These are phyloP conservation scores for Athetis lepigone DNA, from an alignment of 2,888 invertebrate genomes.

Conservation along the genomic window DNA sequence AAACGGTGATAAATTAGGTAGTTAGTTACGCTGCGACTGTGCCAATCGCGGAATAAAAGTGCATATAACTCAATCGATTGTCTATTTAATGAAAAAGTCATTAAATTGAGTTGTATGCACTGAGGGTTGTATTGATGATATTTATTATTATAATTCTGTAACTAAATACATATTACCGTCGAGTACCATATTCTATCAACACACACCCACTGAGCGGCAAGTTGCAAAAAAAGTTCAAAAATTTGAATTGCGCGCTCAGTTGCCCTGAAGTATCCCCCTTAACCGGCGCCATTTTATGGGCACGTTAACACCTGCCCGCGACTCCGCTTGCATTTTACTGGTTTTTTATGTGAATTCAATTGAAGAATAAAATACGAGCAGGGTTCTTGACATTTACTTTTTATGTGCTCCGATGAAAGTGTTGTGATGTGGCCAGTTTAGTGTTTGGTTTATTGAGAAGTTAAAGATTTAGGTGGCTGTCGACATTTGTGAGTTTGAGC, in stretches of 20 bases:
- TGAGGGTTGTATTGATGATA: too few relatives aligned
- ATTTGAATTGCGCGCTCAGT: too few relatives aligned
- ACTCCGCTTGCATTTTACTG: slow-evolving; percentile 54
- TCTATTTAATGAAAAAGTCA: too few relatives aligned
- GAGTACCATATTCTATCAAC: too few relatives aligned
- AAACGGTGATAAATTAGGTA: slow-evolving; percentile 47
- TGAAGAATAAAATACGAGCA: slow-evolving; percentile 42
- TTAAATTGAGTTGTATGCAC: too few relatives aligned
- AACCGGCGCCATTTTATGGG: slow-evolving; percentile 35
- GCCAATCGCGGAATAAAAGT: slow-evolving; percentile 41
- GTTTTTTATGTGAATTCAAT: slow-evolving; percentile 57
- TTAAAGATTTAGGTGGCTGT: neutral
- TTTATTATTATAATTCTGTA: too few relatives aligned
- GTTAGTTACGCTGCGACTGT: slow-evolving; percentile 39
- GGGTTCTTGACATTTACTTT: slow-evolving; percentile 39
- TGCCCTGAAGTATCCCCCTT: too few relatives aligned
- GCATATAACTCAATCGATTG: too few relatives aligned
- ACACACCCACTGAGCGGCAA: too few relatives aligned
- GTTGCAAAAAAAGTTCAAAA: too few relatives aligned
- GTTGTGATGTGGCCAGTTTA: slow-evolving; percentile 5
- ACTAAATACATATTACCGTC: too few relatives aligned
- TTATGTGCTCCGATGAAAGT: slow-evolving; percentile 22
- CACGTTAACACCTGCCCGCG: slow-evolving; percentile 49
- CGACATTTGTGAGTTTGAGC: neutral
- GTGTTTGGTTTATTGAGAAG: slow-evolving; percentile 24